Conservation (phyloP, 2,888 invertebrate genomes). For the Trichogramma evanescens region DNA sequence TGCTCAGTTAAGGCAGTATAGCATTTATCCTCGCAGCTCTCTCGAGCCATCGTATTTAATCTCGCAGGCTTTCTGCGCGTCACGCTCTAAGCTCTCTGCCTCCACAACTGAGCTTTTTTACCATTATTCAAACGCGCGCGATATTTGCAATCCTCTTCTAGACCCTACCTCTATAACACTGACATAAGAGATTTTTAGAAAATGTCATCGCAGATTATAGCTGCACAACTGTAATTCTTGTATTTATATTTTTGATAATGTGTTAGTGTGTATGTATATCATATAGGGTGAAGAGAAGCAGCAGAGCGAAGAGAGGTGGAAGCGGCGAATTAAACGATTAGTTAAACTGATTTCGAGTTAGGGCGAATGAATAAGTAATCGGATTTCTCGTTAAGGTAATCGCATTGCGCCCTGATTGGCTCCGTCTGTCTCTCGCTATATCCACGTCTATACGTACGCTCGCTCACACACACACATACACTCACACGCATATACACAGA, state of each 20-base stretch:
- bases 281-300: not conserved
- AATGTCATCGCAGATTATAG: not conserved
- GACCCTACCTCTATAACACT: slow-evolving; percentile 7
- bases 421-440: slow-evolving; percentile 36
- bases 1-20: too few relatives aligned
- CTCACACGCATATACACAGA: slow-evolving; percentile 4
- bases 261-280: not conserved
- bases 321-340: slow-evolving; percentile 48
- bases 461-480: too few relatives aligned
- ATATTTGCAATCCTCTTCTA: not conserved
- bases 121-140: too few relatives aligned
- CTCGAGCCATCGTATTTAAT: too few relatives aligned
- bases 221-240: too few relatives aligned
- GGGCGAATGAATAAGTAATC: slow-evolving; percentile 49
- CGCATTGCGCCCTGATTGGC: slow-evolving; percentile 47
- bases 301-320: not conserved
- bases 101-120: too few relatives aligned
- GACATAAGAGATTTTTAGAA: not conserved
- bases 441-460: too few relatives aligned
- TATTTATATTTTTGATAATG: not conserved
- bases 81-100: too few relatives aligned
- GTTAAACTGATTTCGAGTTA: slow-evolving; percentile 50
- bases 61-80: too few relatives aligned
- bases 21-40: too few relatives aligned
- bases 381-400: slow-evolving; percentile 50